Evolutionary conservation across 2,888 invertebrate species (phyloP).

Genomic region (Lasioglossum marginatum): DNA sequence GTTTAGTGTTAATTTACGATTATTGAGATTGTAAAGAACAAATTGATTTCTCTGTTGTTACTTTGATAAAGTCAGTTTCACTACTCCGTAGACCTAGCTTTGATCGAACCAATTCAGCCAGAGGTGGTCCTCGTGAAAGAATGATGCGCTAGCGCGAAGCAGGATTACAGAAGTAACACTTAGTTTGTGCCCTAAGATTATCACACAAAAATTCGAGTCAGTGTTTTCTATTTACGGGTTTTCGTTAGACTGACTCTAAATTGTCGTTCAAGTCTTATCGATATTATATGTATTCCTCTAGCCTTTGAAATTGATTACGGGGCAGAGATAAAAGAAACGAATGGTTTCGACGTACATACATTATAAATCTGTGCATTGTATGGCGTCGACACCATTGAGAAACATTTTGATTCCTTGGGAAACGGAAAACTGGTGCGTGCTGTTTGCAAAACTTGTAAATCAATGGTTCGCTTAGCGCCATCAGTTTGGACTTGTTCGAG

Average conservation of each 20-base stretch:
- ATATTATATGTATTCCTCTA: conserved; percentile 43
- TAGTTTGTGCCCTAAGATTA: conserved; percentile 70
- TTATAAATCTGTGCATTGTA: conserved; percentile 45
- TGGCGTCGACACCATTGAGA: neutral
- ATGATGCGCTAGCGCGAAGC: conserved; percentile 22
- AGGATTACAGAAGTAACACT: conserved; percentile 51
- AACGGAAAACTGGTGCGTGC: neutral
- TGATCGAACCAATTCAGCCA: neutral
- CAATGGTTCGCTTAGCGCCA: neutral
- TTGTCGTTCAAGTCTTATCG: conserved; percentile 35
- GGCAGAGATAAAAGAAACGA: conserved; percentile 53
- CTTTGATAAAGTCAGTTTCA: neutral
- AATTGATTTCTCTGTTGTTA: neutral
- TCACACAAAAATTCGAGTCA: conserved; percentile 66
- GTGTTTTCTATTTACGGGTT: conserved; percentile 17
- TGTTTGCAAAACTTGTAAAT: neutral
- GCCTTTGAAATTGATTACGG: conserved; percentile 41
- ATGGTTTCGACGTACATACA: conserved; percentile 22
- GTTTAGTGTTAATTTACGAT: no score
- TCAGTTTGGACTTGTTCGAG: neutral
- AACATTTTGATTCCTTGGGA: conserved; percentile 5
- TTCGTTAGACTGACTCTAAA: conserved; percentile 30
- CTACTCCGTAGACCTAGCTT: neutral
- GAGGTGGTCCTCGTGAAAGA: neutral
- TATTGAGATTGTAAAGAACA: no score